Evolutionary conservation across 2,888 invertebrate genomes (phyloP).

Genomic region (Tipula lateralis): DNA sequence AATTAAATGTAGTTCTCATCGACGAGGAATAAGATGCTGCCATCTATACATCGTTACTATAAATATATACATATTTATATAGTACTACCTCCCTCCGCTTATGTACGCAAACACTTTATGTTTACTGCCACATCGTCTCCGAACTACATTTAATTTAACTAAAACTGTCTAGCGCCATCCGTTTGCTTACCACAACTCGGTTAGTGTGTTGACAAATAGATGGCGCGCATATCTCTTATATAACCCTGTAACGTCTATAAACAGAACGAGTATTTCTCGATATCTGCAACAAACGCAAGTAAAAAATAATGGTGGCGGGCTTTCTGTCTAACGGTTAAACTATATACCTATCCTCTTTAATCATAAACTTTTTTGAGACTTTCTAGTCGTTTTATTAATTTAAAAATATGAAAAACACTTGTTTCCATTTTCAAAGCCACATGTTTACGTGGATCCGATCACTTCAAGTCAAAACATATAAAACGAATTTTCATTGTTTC

Average conservation of each 20-base stretch:
- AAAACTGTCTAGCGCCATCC: neutral
- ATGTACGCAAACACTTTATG: neutral
- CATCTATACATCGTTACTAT: neutral
- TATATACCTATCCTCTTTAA: neutral
- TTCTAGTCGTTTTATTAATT: constrained; percentile 28
- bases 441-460: neutral
- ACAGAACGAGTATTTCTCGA: neutral
- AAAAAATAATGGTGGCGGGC: constrained; percentile 26
- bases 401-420: neutral
- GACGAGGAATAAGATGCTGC: neutral
- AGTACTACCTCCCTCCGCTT: neutral
- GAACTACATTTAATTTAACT: constrained; percentile 14
- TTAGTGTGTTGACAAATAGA: neutral
- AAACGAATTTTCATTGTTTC: constrained; percentile 20
- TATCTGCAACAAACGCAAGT: neutral
- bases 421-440: neutral
- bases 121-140: neutral
- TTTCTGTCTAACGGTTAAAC: neutral
- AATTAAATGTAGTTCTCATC: neutral
- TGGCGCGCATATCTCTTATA: neutral
- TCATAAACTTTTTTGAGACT: constrained; percentile 2
- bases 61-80: neutral
- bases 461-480: neutral
- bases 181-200: neutral
- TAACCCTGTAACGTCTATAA: neutral